Conservation (phyloP, 1,140 invertebrate species). For the roundworm (Caenorhabditis elegans) region WBcel235 BX284603.4:11317501-11318000, state of each 20-base stretch:
- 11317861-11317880: neutral
- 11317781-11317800: too few relatives aligned
- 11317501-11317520: neutral
- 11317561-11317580: slow-evolving; percentile 5
- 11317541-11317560: too few relatives aligned
- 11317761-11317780: neutral
- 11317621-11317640: neutral
- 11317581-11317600: neutral
- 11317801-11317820: too few relatives aligned
- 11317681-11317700: neutral
- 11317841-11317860: neutral
- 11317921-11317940: neutral
- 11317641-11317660: neutral
- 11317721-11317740: neutral
- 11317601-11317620: neutral
- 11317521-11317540: too few relatives aligned
- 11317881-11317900: neutral
- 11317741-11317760: slow-evolving; percentile 4
- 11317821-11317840: neutral
- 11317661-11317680: neutral
- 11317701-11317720: neutral
- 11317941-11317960: too few relatives aligned
- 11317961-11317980: too few relatives aligned
- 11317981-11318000: too few relatives aligned
- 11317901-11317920: neutral